Percentiles rank a stretch among this genome's conserved stretches.
Evolutionary conservation across 2,113 vertebrate species (phyloP).

Genomic region (Microcebus tavaratra): DNA sequence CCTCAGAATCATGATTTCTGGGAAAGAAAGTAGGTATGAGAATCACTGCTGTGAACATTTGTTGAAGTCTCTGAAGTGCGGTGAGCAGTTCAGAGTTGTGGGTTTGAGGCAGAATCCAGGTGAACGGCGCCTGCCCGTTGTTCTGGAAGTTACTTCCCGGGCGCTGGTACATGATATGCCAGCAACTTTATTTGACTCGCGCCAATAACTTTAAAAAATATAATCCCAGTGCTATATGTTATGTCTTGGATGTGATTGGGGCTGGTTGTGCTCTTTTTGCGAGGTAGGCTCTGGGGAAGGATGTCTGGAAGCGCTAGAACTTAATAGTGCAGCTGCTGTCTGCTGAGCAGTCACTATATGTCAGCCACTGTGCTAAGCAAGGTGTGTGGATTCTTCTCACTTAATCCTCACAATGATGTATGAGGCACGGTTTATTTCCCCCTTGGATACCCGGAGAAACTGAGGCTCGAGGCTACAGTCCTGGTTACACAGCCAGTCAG

Average conservation of each 20-base stretch:
- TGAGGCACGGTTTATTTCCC: background rate
- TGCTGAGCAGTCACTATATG: background rate
- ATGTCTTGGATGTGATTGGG: background rate
- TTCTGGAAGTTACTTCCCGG: background rate
- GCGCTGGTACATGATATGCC: background rate
- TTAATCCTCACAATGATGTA: accelerated
- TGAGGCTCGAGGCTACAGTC: background rate
- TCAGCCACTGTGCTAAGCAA: background rate
- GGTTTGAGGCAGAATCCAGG: background rate
- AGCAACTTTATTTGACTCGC: background rate
- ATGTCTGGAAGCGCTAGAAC: background rate
- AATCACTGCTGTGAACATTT: background rate
- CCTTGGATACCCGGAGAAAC: background rate
- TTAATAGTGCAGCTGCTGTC: background rate
- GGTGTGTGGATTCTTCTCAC: background rate
- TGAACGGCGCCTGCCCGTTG: background rate
- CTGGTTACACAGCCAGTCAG: background rate
- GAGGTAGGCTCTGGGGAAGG: background rate
- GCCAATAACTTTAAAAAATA: background rate
- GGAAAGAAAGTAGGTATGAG: slow-evolving; percentile 50
- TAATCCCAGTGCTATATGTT: accelerated
- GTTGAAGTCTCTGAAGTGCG: background rate
- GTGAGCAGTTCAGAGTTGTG: background rate
- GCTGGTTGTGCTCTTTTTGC: background rate
- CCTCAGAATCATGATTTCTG: slow-evolving; percentile 72